A percentile compares a stretch with the other conserved stretches of the same genome.
These are phyloP conservation scores for Pheosia tremula DNA, from an alignment of 2,888 invertebrate species.

Conservation along the genomic window DNA sequence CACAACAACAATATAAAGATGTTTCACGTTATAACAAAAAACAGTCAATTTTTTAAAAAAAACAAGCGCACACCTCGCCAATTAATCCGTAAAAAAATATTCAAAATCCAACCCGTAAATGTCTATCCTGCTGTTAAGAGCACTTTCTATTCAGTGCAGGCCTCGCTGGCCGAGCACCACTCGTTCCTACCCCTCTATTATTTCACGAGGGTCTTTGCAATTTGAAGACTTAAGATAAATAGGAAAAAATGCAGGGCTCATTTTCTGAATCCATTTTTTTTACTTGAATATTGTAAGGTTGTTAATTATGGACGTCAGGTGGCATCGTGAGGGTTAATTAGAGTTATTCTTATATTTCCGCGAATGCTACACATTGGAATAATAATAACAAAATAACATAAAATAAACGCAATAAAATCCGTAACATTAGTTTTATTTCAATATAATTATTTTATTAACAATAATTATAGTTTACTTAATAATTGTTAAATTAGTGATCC, in stretches of 20 bases:
- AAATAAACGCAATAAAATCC: too few relatives aligned
- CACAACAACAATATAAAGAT: not conserved
- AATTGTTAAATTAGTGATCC: too few relatives aligned
- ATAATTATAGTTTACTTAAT: too few relatives aligned
- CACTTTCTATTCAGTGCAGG: conserved; percentile 55
- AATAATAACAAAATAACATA: too few relatives aligned
- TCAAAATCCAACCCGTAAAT: conserved; percentile 53
- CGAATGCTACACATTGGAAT: too few relatives aligned
- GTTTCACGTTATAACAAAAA: not conserved
- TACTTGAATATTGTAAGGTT: conserved; percentile 7
- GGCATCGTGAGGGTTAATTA: conserved; percentile 1
- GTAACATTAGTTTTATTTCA: too few relatives aligned
- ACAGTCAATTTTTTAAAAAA: not conserved
- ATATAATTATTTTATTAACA: too few relatives aligned
- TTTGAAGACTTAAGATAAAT: conserved; percentile 55
- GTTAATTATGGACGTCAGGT: not conserved
- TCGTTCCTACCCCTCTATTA: conserved; percentile 60
- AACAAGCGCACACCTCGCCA: conserved; percentile 2
- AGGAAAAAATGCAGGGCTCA: conserved; percentile 44
- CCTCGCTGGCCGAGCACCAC: conserved; percentile 45
- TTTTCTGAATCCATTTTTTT: conserved; percentile 31
- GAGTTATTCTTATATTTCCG: too few relatives aligned
- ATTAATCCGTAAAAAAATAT: conserved; percentile 3
- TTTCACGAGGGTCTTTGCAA: conserved; percentile 63
- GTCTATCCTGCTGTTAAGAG: conserved; percentile 52